Percentiles rank a stretch among this genome's conserved stretches.
Conservation (phyloP, 1,140 invertebrate species). For the Caenorhabditis briggsae region DNA sequence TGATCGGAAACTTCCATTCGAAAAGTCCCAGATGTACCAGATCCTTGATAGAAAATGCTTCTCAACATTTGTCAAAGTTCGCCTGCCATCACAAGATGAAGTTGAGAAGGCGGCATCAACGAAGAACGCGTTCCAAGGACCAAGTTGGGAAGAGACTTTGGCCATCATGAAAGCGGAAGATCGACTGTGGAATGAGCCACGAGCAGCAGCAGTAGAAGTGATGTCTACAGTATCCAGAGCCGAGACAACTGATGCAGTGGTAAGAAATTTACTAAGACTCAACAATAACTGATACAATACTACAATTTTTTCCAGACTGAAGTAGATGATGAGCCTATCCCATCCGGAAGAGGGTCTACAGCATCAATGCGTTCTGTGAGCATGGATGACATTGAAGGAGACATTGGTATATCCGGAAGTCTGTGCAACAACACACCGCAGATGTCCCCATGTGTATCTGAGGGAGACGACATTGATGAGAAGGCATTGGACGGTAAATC, state of each 20-base stretch:
- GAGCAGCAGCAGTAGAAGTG: not conserved
- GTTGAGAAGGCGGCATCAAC: not conserved
- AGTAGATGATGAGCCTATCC: conserved; percentile 24
- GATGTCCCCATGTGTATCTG: conserved; percentile 55
- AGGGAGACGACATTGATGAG: conserved; percentile 45
- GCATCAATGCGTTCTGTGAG: conserved; percentile 40
- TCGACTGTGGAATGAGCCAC: conserved; percentile 2
- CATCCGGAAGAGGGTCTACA: conserved; percentile 5
- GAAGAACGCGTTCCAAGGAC: not conserved
- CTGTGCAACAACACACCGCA: conserved; percentile 63
- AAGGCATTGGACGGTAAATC: conserved; percentile 9
- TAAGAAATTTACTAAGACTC: too few species aligned
- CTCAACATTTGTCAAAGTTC: conserved; percentile 57
- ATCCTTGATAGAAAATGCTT: conserved; percentile 69
- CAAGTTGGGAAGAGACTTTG: conserved; percentile 45
- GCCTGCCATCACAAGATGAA: conserved; percentile 60
- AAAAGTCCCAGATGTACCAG: conserved; percentile 64
- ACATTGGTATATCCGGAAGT: conserved; percentile 4
- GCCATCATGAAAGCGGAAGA: conserved; percentile 14
- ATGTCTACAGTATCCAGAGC: not conserved
- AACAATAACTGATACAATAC: too few species aligned
- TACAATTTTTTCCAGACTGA: conserved; percentile 4
- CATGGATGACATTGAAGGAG: conserved; percentile 30
- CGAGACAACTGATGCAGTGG: not conserved
- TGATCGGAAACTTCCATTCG: conserved; percentile 55